Conservation (phyloP, 2,113 vertebrate species). For the Fukomys damarensis region DNA sequence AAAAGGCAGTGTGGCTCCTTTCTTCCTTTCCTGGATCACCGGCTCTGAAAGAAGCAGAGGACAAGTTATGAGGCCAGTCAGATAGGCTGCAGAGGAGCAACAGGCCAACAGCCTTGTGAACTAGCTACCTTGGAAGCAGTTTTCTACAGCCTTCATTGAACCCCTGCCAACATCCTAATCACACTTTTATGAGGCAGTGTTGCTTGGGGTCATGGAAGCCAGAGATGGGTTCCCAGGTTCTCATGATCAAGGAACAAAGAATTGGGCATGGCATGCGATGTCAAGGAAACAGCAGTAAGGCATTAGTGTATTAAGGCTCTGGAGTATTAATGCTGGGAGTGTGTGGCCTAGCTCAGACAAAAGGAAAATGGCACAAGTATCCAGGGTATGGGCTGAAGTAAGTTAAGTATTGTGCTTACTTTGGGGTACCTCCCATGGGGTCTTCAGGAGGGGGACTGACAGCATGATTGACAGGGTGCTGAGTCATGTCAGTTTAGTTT, state of each 20-base stretch:
- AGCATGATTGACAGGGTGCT: neutral
- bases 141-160: neutral
- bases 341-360: neutral
- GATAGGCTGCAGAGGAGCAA: neutral
- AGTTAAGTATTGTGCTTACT: neutral
- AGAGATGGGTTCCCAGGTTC: neutral
- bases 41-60: neutral
- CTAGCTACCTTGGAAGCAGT: neutral
- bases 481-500: neutral
- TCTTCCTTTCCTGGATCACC: neutral
- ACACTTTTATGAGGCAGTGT: neutral
- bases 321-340: neutral
- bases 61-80: neutral
- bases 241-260: neutral
- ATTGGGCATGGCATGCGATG: neutral
- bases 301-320: neutral
- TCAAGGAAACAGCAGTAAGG: neutral
- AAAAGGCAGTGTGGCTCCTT: neutral
- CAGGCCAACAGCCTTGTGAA: neutral
- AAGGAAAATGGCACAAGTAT: neutral
- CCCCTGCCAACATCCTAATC: neutral
- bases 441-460: neutral
- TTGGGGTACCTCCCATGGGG: neutral
- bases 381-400: neutral
- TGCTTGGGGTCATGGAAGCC: neutral